These are phyloP conservation scores for Alloscopus bannaensis DNA, from an alignment of 2,888 invertebrate genomes.

Conservation along the genomic window DNA sequence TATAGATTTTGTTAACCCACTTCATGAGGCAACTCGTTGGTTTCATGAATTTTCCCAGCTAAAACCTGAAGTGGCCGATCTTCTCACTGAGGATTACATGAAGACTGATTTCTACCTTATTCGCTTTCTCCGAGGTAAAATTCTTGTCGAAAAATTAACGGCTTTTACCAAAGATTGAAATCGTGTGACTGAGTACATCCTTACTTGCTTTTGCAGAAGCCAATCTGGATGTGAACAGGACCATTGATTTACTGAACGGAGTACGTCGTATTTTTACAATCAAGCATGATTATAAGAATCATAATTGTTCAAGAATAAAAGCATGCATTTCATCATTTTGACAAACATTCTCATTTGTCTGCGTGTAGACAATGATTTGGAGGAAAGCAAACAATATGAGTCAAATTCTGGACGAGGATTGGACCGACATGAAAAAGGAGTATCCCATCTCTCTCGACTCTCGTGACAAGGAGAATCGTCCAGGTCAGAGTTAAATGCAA, in stretches of 20 bases:
- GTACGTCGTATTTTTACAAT: no score
- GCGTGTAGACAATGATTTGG: conserved; percentile 14
- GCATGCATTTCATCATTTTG: no score
- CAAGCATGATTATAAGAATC: neutral
- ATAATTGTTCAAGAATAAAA: neutral
- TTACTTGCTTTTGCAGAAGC: neutral
- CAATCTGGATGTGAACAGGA: neutral
- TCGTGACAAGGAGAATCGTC: conserved; percentile 10
- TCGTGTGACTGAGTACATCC: no score
- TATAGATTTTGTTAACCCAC: neutral
- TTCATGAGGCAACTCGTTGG: neutral
- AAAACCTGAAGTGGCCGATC: conserved; percentile 1
- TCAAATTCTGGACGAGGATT: neutral
- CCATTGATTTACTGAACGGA: neutral
- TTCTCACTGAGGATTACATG: conserved; percentile 10
- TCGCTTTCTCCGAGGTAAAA: conserved; percentile 20
- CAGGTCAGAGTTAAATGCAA: neutral
- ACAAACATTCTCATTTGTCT: no score
- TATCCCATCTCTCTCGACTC: neutral
- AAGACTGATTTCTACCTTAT: conserved; percentile 27
- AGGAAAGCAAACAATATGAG: conserved; percentile 8
- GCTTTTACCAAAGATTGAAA: no score
- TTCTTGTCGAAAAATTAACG: neutral
- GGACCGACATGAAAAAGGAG: neutral
- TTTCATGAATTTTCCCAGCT: conserved; percentile 4